phyloP scores from a whole-genome alignment of 2,888 invertebrate species.

The Cryptops parisi region DNA sequence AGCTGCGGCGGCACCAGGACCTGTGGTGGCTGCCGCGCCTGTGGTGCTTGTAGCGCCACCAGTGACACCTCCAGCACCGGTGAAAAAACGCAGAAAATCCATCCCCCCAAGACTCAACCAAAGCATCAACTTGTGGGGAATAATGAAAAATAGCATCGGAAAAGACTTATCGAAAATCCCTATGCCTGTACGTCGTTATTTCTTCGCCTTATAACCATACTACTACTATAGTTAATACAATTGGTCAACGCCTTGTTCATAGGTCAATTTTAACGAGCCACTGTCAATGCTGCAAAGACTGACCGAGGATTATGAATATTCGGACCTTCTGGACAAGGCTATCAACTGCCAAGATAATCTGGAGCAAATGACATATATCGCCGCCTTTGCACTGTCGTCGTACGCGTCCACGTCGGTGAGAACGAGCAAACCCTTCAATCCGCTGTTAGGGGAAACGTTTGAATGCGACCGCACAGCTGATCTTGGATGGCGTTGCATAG shows the following conservation, averaged over 20 bases:
- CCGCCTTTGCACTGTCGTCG: constrained; percentile 32
- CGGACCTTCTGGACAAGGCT: constrained; percentile 30
- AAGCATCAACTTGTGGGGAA: constrained; percentile 34
- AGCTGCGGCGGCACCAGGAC: no score
- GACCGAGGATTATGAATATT: constrained; percentile 34
- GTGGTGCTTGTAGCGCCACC: no score
- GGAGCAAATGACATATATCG: constrained; percentile 32
- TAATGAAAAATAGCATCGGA: constrained; percentile 35
- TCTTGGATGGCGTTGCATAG: constrained; percentile 31
- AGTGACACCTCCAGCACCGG: no score
- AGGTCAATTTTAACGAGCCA: constrained; percentile 35
- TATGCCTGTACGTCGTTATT: constrained; percentile 32
- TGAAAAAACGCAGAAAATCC: no score
- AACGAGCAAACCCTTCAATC: constrained; percentile 35
- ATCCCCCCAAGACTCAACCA: no score
- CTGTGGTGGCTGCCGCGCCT: no score
- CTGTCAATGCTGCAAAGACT: constrained; percentile 34
- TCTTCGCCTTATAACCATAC: no score
- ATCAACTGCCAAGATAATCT: constrained; percentile 28
- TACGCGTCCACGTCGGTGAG: constrained; percentile 31
- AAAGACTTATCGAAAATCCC: constrained; percentile 35
- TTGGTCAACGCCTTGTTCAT: constrained; percentile 11
- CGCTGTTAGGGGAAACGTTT: constrained; percentile 33
- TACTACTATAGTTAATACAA: neutral
- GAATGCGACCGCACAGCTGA: constrained; percentile 33